Percentiles rank a stretch among this genome's conserved stretches.
Conservation (phyloP, 2,797 vertebrate genomes). For the Aselliscus stoliczkanus region DNA sequence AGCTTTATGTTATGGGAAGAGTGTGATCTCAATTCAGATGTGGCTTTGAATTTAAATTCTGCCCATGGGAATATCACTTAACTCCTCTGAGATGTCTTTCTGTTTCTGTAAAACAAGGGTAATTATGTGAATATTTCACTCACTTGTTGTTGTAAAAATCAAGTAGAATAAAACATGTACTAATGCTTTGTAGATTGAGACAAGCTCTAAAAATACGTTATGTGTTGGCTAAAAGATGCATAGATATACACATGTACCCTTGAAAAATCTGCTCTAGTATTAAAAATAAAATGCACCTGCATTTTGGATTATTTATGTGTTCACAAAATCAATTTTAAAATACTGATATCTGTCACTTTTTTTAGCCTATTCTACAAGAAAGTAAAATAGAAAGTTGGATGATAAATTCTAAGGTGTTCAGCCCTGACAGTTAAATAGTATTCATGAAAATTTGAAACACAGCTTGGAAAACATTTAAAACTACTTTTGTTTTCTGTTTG, state of each 20-base stretch:
- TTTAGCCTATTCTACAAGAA: constrained; percentile 31
- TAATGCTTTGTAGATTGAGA: background rate
- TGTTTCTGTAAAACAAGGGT: background rate
- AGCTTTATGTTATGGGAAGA: background rate
- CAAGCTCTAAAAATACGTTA: background rate
- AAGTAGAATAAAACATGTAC: constrained; percentile 29
- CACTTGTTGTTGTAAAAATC: background rate
- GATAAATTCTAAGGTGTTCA: constrained; percentile 30
- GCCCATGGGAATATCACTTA: background rate
- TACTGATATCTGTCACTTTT: constrained; percentile 51
- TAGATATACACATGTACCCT: background rate
- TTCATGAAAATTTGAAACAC: constrained; percentile 37
- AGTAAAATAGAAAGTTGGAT: constrained; percentile 22
- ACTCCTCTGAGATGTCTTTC: background rate
- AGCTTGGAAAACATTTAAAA: constrained; percentile 42
- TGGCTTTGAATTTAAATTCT: background rate
- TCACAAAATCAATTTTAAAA: constrained; percentile 59
- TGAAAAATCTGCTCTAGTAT: constrained; percentile 1
- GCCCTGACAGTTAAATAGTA: constrained; percentile 30
- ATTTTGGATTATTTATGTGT: constrained; percentile 54
- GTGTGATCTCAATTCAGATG: background rate
- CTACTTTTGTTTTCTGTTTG: constrained; percentile 18
- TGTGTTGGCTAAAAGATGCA: background rate
- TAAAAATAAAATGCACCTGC: constrained; percentile 34
- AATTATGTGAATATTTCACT: background rate